Evolutionary conservation across 2,113 vertebrate species (phyloP).

Genomic region (Elaphurus davidianus): DNA sequence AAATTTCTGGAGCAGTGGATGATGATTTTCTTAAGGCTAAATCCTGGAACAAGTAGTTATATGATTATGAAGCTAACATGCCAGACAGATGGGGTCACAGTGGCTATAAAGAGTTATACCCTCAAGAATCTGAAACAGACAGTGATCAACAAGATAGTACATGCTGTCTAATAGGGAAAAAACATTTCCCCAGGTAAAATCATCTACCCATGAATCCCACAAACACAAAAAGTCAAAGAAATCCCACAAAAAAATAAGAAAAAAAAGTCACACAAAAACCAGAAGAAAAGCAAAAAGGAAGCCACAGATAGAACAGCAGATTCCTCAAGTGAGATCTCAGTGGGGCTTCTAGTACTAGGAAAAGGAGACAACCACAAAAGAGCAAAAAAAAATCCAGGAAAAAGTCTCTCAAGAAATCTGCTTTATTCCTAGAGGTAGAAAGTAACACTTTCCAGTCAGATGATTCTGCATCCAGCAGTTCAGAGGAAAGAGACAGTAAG

Average conservation of each 20-base stretch:
- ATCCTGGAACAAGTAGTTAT: conserved; percentile 93
- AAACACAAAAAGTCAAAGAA: conserved; percentile 90
- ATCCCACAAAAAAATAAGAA: conserved; percentile 90
- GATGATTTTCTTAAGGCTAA: conserved; percentile 88
- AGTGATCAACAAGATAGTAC: conserved; percentile 80
- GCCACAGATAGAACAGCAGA: conserved; percentile 72
- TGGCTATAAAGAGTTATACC: conserved; percentile 97
- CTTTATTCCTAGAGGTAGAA: conserved; percentile 78
- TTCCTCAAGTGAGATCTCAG: conserved; percentile 80
- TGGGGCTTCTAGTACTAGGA: conserved; percentile 63
- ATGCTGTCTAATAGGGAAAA: conserved; percentile 80
- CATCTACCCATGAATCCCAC: conserved; percentile 76
- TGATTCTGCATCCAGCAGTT: conserved; percentile 81
- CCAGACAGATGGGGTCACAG: conserved; percentile 97
- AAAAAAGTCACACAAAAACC: conserved; percentile 89
- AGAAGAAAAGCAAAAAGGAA: conserved; percentile 85
- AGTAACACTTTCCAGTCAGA: conserved; percentile 77
- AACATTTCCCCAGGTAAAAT: conserved; percentile 77
- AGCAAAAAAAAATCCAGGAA: conserved; percentile 82
- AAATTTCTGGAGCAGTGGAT: conserved; percentile 78
- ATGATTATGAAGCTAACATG: conserved; percentile 93
- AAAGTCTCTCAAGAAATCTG: conserved; percentile 78
- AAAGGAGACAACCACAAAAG: conserved; percentile 77
- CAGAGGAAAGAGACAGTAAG: conserved; percentile 75
- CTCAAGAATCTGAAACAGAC: conserved; percentile 93